A percentile compares a stretch with the other conserved stretches of the same genome.
These are phyloP conservation scores for Pocillopora grandis DNA, from an alignment of 92 coral and sea anemone genomes.

Conservation along the genomic window DNA sequence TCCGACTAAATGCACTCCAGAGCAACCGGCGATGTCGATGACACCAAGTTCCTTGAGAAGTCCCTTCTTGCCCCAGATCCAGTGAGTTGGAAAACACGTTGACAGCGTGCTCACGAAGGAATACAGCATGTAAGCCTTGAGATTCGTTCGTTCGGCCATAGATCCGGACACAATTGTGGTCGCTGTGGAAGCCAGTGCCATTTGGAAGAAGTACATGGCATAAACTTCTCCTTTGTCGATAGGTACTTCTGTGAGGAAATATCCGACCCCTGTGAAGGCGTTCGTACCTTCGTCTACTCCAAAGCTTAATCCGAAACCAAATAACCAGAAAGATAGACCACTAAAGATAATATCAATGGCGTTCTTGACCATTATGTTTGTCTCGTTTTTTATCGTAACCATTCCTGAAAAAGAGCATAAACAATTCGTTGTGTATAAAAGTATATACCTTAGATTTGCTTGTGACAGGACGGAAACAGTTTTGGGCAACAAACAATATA, in stretches of 20 bases:
- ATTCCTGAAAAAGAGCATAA: constrained; percentile 27
- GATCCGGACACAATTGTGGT: constrained; percentile 79
- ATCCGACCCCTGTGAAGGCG: constrained; percentile 61
- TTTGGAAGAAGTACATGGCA: constrained; percentile 71
- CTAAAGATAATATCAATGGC: constrained; percentile 71
- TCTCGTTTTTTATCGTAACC: constrained; percentile 63
- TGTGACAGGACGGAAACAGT: no score
- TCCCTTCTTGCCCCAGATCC: constrained; percentile 76
- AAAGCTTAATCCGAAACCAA: constrained; percentile 66
- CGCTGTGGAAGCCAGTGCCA: constrained; percentile 76
- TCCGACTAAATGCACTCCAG: constrained; percentile 77
- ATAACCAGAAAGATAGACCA: constrained; percentile 63
- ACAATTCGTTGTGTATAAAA: not conserved
- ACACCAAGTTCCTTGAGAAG: constrained; percentile 68
- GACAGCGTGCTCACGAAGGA: constrained; percentile 72
- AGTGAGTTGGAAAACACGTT: constrained; percentile 74
- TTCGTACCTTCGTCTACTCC: constrained; percentile 63
- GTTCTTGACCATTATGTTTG: constrained; percentile 69
- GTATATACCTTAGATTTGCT: no score
- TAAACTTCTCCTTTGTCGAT: constrained; percentile 43
- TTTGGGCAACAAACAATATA: no score
- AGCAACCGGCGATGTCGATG: constrained; percentile 70
- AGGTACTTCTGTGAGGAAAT: constrained; percentile 60
- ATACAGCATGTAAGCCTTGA: constrained; percentile 67
- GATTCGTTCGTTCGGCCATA: constrained; percentile 71